Evolutionary conservation across 2,888 invertebrate genomes (phyloP).

Genomic region (Drosophila quinaria): DNA sequence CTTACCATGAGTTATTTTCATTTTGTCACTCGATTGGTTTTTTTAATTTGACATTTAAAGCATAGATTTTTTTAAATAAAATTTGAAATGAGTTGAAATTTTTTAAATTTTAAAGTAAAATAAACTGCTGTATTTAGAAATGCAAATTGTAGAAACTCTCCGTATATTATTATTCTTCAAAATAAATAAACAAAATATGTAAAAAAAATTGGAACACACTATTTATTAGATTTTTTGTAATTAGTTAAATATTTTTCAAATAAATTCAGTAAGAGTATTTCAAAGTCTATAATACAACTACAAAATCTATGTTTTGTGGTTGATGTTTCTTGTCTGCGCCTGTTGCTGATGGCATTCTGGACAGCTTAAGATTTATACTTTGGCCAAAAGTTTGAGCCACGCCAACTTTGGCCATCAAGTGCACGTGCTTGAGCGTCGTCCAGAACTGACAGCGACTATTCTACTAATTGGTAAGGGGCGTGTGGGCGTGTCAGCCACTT

Average conservation of each 20-base stretch:
- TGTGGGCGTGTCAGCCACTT: conserved; percentile 47
- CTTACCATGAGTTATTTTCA: too few relatives aligned
- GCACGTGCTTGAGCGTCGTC: conserved; percentile 63
- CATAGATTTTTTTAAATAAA: background rate
- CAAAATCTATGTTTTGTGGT: conserved; percentile 4
- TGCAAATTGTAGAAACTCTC: background rate
- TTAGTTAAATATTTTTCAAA: background rate
- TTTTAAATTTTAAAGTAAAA: too few relatives aligned
- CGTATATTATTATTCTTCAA: background rate
- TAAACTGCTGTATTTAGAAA: background rate
- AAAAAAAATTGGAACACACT: background rate
- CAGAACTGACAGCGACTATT: conserved; percentile 59
- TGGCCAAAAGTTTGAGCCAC: conserved; percentile 47
- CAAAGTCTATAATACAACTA: background rate
- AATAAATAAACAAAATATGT: background rate
- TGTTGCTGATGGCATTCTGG: conserved; percentile 68
- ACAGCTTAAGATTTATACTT: conserved; percentile 71
- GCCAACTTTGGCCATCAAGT: conserved; percentile 66
- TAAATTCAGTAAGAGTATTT: conserved; percentile 20
- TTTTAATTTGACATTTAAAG: background rate
- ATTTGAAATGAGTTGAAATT: too few relatives aligned
- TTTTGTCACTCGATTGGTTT: background rate
- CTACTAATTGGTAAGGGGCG: conserved; percentile 58
- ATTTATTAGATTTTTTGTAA: background rate
- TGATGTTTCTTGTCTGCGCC: conserved; percentile 46